These are phyloP conservation scores for Anguilla anguilla DNA, from an alignment of 2,797 vertebrate genomes.

Conservation along the genomic window DNA sequence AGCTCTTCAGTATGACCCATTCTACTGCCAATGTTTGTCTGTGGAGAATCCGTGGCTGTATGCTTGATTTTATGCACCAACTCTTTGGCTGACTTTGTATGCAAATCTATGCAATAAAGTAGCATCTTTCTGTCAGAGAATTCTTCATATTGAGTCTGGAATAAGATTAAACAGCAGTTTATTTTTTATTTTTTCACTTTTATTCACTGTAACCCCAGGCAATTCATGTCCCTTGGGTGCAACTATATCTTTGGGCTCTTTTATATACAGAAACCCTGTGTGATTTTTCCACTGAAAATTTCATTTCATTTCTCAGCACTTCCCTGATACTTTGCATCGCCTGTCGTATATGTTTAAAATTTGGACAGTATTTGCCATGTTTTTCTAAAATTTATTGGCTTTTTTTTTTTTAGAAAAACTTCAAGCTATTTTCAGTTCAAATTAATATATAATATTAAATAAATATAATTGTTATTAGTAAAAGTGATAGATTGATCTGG, in stretches of 20 bases:
- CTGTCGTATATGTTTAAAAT: background rate
- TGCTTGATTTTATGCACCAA: background rate
- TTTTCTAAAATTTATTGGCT: background rate
- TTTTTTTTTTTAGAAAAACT: background rate
- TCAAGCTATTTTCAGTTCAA: background rate
- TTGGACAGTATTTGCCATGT: background rate
- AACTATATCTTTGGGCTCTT: conserved; percentile 52
- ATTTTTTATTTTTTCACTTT: no score
- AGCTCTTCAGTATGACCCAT: no score
- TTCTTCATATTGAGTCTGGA: background rate
- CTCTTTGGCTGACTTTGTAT: background rate
- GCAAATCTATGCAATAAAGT: background rate
- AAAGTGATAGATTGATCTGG: background rate
- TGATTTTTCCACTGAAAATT: conserved; percentile 62
- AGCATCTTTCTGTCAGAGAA: background rate
- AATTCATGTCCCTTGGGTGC: background rate
- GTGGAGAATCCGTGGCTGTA: no score
- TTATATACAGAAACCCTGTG: conserved; percentile 64
- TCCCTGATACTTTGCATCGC: conserved; percentile 27
- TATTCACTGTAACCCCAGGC: conserved; percentile 1
- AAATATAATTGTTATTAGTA: background rate
- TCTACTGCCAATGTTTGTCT: no score
- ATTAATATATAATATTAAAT: background rate
- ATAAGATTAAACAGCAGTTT: background rate
- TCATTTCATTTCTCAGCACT: conserved; percentile 68